Percentiles rank a stretch among this genome's conserved stretches.
phyloP scores from a whole-genome alignment of 1,140 invertebrate species.

The Dendroctonus ponderosae region DNA sequence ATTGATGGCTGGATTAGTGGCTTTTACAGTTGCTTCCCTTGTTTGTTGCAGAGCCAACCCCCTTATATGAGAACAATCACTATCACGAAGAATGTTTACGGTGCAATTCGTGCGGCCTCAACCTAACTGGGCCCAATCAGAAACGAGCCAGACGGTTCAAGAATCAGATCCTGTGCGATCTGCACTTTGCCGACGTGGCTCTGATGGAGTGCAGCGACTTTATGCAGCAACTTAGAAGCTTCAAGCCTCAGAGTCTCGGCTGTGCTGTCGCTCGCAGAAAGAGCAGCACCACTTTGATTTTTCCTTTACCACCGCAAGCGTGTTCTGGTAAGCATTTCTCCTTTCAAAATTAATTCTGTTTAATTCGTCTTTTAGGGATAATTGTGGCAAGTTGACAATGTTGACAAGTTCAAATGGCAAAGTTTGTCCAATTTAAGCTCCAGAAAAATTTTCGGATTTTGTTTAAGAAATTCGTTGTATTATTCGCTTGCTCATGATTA shows the following conservation, averaged over 20 bases:
- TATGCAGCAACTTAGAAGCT: constrained; percentile 92
- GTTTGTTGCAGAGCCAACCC: constrained; percentile 70
- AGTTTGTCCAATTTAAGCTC: too few species aligned
- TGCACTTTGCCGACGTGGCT: constrained; percentile 90
- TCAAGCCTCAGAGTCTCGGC: constrained; percentile 91
- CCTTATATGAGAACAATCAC: constrained; percentile 89
- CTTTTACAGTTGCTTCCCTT: background rate
- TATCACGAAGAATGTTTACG: constrained; percentile 95
- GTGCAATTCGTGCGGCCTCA: constrained; percentile 90
- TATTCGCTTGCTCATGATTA: too few species aligned
- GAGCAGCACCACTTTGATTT: constrained; percentile 90
- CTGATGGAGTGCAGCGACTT: constrained; percentile 95
- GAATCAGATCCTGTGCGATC: constrained; percentile 85
- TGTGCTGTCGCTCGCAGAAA: constrained; percentile 90
- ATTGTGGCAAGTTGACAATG: too few species aligned
- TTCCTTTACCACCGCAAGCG: constrained; percentile 88
- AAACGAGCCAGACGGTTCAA: constrained; percentile 73
- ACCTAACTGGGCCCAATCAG: constrained; percentile 87
- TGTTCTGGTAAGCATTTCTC: constrained; percentile 75
- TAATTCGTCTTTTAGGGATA: too few species aligned
- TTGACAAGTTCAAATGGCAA: too few species aligned
- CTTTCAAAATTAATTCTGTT: too few species aligned
- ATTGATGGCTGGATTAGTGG: background rate
- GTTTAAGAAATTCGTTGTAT: too few species aligned
- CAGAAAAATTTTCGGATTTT: too few species aligned